Evolutionary conservation across 2,797 vertebrate genomes (phyloP), one percentile per base, ranked within the genome.

Genomic region (Microhierax caerulescens): DNA sequence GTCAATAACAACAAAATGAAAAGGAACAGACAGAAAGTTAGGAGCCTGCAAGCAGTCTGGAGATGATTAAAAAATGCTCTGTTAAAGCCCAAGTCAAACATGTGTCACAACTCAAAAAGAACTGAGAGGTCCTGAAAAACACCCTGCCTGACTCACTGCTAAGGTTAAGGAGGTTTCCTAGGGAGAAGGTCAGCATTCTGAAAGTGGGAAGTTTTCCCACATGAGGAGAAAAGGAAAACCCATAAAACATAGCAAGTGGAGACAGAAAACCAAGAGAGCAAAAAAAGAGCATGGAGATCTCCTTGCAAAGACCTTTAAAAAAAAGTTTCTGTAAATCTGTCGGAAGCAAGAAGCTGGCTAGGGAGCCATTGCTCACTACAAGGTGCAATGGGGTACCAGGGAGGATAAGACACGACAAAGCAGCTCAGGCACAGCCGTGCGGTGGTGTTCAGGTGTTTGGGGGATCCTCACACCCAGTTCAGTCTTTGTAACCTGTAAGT

Each of bases 41-140:
- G 96, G 96, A 98, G 97, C 93, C 96, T 95, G 97, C 89, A 80
- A 97, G 97, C 95, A 94, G 96, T 96, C 98, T 97, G 97, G 97
- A 97, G 94, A 95, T 2, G 88, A 97, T 98, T 98, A 97, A 96
- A 97, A 97, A 97, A 96, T 86, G 88, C 94, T 97, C 96, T 95
- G 68, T 95, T 98, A 97, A 98, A 98, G 82, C 91, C 76, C 69
- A 74, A 97, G 74, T 84, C 93, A 96, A 97, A 96, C 93, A 95
- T 96, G 91, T 96, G 97, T 94, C 90, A 91, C 91, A 93, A 92
- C 95, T 98, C 96, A 96, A 89, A 98, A 92, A 89, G 41, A 91
- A 6, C 86, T 70, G 21, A 91, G 81, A 93, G 51, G 91, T 91
- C 81, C 96, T 96, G 56, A 93, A 88, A 93, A 91, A 64, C 74